These are phyloP conservation scores for Neolamprologus brichardi DNA, from an alignment of 2,113 vertebrate genomes.

Conservation along the genomic window DNA sequence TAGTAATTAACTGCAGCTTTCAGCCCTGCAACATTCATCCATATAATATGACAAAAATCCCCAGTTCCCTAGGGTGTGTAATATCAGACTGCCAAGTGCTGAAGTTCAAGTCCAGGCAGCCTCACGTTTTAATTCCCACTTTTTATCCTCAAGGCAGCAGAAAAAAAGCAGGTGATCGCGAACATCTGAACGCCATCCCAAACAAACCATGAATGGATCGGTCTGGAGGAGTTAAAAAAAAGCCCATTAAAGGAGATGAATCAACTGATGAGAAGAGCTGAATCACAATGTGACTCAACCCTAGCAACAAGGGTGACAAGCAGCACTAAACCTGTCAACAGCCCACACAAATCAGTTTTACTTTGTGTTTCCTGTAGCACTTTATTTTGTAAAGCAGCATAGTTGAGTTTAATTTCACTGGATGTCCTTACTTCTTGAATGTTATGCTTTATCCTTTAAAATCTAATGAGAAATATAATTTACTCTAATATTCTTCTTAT, in stretches of 20 bases:
- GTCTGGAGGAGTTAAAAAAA: not conserved
- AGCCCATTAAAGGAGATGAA: conserved; percentile 16
- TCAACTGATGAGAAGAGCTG: conserved; percentile 29
- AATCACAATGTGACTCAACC: conserved; percentile 36
- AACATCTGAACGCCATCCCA: not conserved
- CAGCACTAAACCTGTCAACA: not conserved
- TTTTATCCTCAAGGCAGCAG: conserved; percentile 10
- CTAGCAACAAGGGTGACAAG: not conserved
- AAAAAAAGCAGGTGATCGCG: not conserved
- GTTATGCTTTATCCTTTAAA: not conserved
- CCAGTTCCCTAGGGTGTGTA: conserved; percentile 35
- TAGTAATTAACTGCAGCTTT: conserved; percentile 20
- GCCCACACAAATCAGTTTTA: not conserved
- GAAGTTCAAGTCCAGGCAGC: conserved; percentile 55
- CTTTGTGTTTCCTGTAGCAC: not conserved
- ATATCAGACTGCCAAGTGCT: conserved; percentile 26
- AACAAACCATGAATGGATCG: not conserved
- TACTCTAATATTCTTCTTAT: not conserved
- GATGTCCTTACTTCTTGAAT: not conserved
- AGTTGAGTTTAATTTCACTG: not conserved
- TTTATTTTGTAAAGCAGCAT: not conserved
- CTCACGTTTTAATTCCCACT: conserved; percentile 13
- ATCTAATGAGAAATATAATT: not conserved
- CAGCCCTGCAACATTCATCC: conserved; percentile 6
- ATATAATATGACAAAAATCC: conserved; percentile 21